Conservation (phyloP, 92 coral and sea anemone species). For the Epizoanthus scotinus region DNA sequence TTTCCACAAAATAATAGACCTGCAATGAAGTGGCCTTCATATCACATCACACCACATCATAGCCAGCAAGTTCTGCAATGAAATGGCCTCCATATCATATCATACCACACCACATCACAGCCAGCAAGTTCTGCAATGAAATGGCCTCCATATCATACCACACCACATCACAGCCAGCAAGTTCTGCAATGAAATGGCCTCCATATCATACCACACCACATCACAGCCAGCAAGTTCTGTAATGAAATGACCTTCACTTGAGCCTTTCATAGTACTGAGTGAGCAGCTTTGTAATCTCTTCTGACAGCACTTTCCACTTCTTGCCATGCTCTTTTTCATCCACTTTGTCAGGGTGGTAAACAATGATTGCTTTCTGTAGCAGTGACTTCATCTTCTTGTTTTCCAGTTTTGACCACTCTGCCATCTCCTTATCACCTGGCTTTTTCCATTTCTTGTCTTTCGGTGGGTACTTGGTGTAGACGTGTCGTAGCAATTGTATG, state of each 20-base stretch:
- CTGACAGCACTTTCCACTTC: conserved; percentile 83
- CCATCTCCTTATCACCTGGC: conserved; percentile 61
- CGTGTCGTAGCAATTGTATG: conserved; percentile 50
- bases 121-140: too few species aligned
- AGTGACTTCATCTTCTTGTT: conserved; percentile 46
- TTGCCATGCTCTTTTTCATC: conserved; percentile 67
- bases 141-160: too few species aligned
- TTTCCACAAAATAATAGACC: too few species aligned
- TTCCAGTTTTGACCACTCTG: conserved; percentile 43
- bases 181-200: too few species aligned
- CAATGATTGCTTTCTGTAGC: conserved; percentile 50
- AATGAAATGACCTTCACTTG: conserved; percentile 12
- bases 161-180: too few species aligned
- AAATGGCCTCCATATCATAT: too few species aligned
- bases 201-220: too few species aligned
- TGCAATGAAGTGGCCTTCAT: too few species aligned
- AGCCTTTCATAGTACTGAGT: conserved; percentile 59
- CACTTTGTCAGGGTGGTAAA: conserved; percentile 85
- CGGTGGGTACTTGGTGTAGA: conserved; percentile 74
- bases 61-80: too few species aligned
- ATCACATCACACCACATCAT: too few species aligned
- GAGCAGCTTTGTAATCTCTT: conserved; percentile 79
- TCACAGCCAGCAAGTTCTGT: too few species aligned
- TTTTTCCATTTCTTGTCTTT: conserved; percentile 59
- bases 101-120: too few species aligned